Conservation (phyloP, 2,113 vertebrate species). For the Alethe diademata region DNA sequence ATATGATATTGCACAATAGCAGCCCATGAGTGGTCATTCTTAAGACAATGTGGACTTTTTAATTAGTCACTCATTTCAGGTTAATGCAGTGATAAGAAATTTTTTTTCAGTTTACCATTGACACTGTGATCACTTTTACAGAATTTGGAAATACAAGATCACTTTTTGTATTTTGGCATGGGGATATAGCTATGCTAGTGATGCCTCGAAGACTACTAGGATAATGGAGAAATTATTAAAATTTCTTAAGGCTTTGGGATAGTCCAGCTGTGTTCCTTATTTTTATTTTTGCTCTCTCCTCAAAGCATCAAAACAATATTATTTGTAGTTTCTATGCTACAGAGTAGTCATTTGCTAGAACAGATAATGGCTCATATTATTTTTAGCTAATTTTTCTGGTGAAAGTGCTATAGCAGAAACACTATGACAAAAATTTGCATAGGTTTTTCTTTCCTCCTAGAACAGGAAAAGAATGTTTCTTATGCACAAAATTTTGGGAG, state of each 20-base stretch:
- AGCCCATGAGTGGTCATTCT: neutral
- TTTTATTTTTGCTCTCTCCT: neutral
- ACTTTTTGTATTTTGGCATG: neutral
- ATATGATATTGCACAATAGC: neutral
- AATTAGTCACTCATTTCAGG: neutral
- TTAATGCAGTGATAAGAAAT: neutral
- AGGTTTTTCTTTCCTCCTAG: neutral
- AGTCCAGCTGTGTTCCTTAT: neutral
- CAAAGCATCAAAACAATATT: neutral
- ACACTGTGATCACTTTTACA: neutral
- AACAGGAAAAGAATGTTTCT: neutral
- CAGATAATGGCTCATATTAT: neutral
- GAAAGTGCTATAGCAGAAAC: neutral
- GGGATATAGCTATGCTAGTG: neutral
- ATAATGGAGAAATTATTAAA: neutral
- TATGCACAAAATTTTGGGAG: neutral
- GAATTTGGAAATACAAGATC: neutral
- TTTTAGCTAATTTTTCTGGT: neutral
- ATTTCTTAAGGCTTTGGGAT: neutral
- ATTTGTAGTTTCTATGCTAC: neutral
- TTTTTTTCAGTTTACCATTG: neutral
- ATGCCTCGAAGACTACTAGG: neutral
- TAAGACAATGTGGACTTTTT: neutral
- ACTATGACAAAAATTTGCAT: neutral
- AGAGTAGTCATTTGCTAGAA: neutral